A percentile compares a stretch with the other conserved stretches of the same genome.
Evolutionary conservation across 2,113 vertebrate species (phyloP).

Genomic region (Labeo rohita): DNA sequence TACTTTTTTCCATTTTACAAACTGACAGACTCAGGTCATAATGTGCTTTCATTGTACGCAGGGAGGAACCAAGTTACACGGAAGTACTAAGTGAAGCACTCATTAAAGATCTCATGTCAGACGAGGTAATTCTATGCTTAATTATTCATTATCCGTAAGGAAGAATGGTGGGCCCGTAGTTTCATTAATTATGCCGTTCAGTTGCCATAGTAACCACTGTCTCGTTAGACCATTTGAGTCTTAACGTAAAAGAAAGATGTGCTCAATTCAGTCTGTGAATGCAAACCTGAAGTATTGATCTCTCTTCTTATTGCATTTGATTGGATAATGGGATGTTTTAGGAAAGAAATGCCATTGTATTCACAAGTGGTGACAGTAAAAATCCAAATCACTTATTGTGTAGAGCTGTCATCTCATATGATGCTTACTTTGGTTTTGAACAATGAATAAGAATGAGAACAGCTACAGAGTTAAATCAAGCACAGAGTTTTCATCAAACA

Average conservation of each 20-base stretch:
- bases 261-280: neutral
- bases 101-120: slow-evolving; percentile 15
- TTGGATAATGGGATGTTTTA: neutral
- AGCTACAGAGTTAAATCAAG: neutral
- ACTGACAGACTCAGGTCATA: neutral
- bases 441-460: neutral
- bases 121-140: slow-evolving; percentile 9
- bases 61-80: neutral
- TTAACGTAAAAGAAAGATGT: neutral
- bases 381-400: neutral
- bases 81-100: neutral
- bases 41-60: neutral
- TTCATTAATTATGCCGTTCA: slow-evolving; percentile 15
- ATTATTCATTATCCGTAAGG: slow-evolving; percentile 19
- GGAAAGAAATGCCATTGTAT: neutral
- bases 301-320: neutral
- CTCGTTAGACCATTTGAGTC: neutral
- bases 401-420: neutral
- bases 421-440: neutral
- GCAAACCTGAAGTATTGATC: slow-evolving; percentile 26
- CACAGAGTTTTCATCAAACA: neutral
- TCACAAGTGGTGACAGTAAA: neutral
- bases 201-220: slow-evolving; percentile 17
- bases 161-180: neutral
- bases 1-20: neutral